A percentile compares a stretch with the other conserved stretches of the same genome.
These are phyloP conservation scores for Oscheius sp. DNA, from an alignment of 2,888 invertebrate species.

Conservation along the genomic window DNA sequence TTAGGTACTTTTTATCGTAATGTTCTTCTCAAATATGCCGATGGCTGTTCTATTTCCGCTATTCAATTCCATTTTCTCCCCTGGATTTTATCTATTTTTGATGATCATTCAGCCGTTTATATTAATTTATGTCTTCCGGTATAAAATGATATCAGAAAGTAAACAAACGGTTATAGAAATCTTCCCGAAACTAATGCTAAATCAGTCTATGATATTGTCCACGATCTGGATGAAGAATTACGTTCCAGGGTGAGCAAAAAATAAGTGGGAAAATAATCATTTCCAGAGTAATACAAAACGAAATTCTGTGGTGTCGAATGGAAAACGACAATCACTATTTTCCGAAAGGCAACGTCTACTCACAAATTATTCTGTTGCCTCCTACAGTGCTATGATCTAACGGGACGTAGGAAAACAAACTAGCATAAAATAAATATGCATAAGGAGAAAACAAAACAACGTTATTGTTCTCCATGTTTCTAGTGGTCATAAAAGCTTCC, in stretches of 20 bases:
- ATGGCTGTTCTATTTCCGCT: constrained; percentile 36
- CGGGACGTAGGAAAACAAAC: too few relatives aligned
- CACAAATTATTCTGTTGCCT: not conserved
- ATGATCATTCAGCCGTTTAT: constrained; percentile 30
- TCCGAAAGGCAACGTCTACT: constrained; percentile 1
- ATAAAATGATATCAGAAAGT: too few relatives aligned
- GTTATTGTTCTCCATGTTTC: too few relatives aligned
- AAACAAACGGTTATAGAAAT: constrained; percentile 37
- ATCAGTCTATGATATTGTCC: constrained; percentile 46
- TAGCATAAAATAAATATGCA: too few relatives aligned
- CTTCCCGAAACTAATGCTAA: constrained; percentile 44
- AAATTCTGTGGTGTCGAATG: not conserved
- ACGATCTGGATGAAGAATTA: constrained; percentile 41
- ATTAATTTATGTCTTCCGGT: not conserved
- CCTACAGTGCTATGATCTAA: too few relatives aligned
- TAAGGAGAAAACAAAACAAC: too few relatives aligned
- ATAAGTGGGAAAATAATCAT: not conserved
- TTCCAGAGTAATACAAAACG: constrained; percentile 14
- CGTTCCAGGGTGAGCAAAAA: constrained; percentile 35
- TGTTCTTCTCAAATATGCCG: constrained; percentile 31
- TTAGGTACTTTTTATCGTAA: constrained; percentile 31
- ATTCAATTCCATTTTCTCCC: constrained; percentile 37
- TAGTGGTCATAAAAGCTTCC: too few relatives aligned
- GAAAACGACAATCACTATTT: not conserved
- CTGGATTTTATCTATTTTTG: constrained; percentile 35